Evolutionary conservation across 2,888 invertebrate genomes (phyloP).

Genomic region (Fragum whitleyi): DNA sequence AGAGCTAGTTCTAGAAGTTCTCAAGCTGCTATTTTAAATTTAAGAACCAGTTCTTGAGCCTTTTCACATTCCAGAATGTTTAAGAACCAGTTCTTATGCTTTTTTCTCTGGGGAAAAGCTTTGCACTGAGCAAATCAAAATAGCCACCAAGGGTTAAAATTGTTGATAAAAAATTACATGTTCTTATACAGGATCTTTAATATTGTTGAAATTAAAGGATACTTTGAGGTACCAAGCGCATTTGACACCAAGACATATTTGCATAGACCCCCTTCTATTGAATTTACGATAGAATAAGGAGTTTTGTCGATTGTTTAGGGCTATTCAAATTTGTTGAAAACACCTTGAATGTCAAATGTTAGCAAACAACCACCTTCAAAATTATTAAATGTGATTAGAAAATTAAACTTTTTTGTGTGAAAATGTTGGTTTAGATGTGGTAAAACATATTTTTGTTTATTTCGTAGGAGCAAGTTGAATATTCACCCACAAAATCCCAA

Average conservation of each 20-base stretch:
- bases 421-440: background rate
- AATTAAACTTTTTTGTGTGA: slow-evolving; percentile 4
- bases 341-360: slow-evolving; percentile 55
- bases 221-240: slow-evolving; percentile 47
- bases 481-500: no score
- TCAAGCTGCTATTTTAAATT: no score
- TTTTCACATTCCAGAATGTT: no score
- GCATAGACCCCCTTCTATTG: slow-evolving; percentile 48
- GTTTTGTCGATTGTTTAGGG: slow-evolving; percentile 57
- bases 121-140: no score
- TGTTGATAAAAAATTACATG: slow-evolving; percentile 48
- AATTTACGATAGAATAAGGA: slow-evolving; percentile 32
- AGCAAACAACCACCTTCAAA: slow-evolving; percentile 37
- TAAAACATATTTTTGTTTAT: background rate
- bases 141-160: no score
- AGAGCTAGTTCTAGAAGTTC: no score
- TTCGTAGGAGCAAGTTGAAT: no score
- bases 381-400: slow-evolving; percentile 7
- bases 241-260: slow-evolving; percentile 55
- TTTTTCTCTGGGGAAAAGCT: no score
- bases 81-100: no score
- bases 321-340: slow-evolving; percentile 30
- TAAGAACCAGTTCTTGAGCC: no score
- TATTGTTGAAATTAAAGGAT: slow-evolving; percentile 51
- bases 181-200: slow-evolving; percentile 40